Evolutionary conservation across 92 coral and sea anemone genomes (phyloP), one percentile per base, ranked within the genome.

Genomic region (Micromussa lordhowensis): DNA sequence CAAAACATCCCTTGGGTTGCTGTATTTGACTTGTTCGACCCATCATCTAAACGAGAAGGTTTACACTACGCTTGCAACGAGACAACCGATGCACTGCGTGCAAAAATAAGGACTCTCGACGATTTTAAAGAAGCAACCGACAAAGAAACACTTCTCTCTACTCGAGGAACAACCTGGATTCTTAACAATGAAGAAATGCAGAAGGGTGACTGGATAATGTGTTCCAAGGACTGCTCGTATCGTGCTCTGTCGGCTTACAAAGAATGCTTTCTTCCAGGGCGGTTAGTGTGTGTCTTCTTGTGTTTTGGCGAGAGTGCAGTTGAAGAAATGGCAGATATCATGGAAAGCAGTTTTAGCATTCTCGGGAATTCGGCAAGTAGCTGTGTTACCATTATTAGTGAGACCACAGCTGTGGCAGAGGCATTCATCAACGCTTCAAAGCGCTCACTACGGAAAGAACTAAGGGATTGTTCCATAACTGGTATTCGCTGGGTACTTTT

Each of bases 121-220:
- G 95, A 93, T 68, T 93, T 90, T 36, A 90, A 87, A 21, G 87
- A 84, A 78, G 57, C 72, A 4, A 26, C 61, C 31, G 77, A 66
- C 40, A 59, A 86, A 36, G 76, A 91, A n/a, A 84, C 61, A 3
- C 58, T 24, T 8, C 35, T 78, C n/a, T 88, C 94, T 66, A 68
- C 89, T 0, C 84, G 94, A 59, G 93, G 93, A 22, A 93, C 96
- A 38, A 93, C 96, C 18, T 93, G 96, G 96, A 82, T 93, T 61
- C 64, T 91, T 19, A 71, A 21, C 76, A 75, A 40, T 35, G 40
- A 30, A 32, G 36, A 35, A 30, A 22, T 93, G 95, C 91, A 89
- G 26, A 83, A 92, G 34, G 84, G 83, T 49, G 91, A 89, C 75
- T 92, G 95, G 95, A 89, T 90, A 28, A 87, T 22, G 75, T 53